These are phyloP conservation scores for Brachyopa scutellaris DNA, from an alignment of 2,888 invertebrate species.

Conservation along the genomic window DNA sequence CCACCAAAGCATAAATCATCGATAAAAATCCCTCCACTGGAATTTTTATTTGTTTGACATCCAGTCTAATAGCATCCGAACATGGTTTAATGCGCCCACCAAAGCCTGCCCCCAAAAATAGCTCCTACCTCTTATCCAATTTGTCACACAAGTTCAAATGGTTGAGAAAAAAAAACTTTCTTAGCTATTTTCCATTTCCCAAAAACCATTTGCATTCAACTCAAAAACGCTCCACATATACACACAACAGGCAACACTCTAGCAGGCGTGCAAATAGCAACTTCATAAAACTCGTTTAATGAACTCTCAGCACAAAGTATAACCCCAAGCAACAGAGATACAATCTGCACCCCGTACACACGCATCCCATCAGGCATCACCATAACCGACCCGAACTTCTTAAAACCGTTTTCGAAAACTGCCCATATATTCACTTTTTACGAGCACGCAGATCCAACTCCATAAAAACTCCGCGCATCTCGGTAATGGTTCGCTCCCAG, in stretches of 20 bases:
- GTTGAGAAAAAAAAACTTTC: not conserved
- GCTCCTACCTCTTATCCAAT: conserved; percentile 35
- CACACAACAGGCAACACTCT: too few species aligned
- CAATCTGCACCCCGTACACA: conserved; percentile 20
- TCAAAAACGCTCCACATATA: not conserved
- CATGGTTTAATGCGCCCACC: conserved; percentile 34
- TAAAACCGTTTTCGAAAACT: conserved; percentile 56
- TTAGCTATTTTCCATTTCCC: not conserved
- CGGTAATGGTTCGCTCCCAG: not conserved
- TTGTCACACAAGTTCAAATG: conserved; percentile 57
- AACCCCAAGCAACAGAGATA: conserved; percentile 17
- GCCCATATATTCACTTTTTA: conserved; percentile 56
- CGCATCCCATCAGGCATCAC: not conserved
- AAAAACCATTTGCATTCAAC: conserved; percentile 5
- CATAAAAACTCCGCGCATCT: conserved; percentile 47
- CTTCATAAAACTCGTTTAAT: conserved; percentile 68
- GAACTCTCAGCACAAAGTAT: conserved; percentile 54
- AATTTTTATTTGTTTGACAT: conserved; percentile 58
- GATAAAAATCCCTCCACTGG: not conserved
- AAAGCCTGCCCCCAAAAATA: conserved; percentile 47
- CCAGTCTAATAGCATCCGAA: conserved; percentile 30
- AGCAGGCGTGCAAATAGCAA: conserved; percentile 39
- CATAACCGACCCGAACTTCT: conserved; percentile 26
- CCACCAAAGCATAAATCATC: not conserved
- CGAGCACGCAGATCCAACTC: conserved; percentile 35